Percentiles rank a stretch among this genome's conserved stretches.
These are phyloP conservation scores for Meles meles DNA, from an alignment of 2,113 vertebrate genomes.

Conservation along the genomic window DNA sequence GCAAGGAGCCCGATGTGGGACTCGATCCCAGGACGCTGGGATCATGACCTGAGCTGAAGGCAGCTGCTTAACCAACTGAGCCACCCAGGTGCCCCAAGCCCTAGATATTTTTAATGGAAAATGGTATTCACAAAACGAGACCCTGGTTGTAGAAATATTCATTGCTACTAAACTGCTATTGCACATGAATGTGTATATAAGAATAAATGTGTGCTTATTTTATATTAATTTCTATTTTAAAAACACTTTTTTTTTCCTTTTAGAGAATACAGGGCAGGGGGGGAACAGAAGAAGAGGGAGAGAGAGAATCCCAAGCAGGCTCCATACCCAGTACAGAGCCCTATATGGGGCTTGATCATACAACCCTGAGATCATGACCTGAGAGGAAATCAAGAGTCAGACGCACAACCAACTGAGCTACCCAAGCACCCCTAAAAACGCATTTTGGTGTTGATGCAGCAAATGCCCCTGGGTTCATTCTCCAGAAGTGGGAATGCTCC, in stretches of 20 bases:
- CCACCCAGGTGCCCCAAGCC: no score
- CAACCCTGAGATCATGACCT: neutral
- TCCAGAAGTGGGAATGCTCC: neutral
- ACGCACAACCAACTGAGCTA: neutral
- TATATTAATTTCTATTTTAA: neutral
- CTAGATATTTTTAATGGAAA: neutral
- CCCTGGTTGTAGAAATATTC: neutral
- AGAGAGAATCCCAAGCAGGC: neutral
- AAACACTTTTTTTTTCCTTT: neutral
- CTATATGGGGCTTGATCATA: neutral
- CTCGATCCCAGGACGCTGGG: no score
- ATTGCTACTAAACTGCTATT: neutral
- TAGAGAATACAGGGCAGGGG: neutral
- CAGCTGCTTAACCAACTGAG: no score
- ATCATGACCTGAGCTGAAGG: no score
- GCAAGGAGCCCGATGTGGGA: no score
- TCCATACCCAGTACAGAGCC: neutral
- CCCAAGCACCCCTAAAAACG: neutral
- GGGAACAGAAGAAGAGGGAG: neutral
- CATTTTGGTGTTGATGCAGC: neutral
- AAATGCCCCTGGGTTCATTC: neutral
- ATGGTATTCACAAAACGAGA: neutral
- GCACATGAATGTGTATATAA: neutral
- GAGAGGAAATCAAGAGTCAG: neutral
- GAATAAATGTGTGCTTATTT: neutral